These are phyloP conservation scores for Ctenomys sociabilis DNA, from an alignment of 2,113 vertebrate genomes.

Conservation along the genomic window DNA sequence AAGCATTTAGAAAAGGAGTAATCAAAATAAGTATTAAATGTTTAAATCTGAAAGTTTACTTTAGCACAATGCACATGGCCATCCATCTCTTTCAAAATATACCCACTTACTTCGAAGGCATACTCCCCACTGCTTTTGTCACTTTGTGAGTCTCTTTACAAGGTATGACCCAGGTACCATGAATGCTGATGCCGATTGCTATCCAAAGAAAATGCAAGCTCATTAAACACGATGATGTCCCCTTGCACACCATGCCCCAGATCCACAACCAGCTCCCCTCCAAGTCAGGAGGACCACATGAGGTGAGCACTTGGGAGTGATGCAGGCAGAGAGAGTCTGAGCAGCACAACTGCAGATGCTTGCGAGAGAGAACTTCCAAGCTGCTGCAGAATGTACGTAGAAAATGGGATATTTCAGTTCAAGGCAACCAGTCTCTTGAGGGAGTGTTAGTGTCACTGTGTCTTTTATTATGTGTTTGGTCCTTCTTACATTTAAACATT, in stretches of 20 bases:
- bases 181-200: not conserved
- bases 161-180: not conserved
- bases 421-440: not conserved
- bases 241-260: not conserved
- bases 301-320: not conserved
- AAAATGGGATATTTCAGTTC: not conserved
- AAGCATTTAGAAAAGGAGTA: not conserved
- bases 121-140: not conserved
- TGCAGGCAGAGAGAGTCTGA: not conserved
- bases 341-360: not conserved
- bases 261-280: not conserved
- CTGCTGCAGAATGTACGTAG: not conserved
- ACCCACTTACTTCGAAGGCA: not conserved
- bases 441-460: not conserved
- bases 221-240: accelerated
- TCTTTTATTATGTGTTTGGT: not conserved
- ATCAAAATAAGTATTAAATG: not conserved
- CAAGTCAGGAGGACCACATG: not conserved
- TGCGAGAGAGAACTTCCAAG: not conserved
- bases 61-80: not conserved
- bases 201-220: not conserved
- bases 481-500: not conserved
- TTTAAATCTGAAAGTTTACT: not conserved
- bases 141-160: not conserved
- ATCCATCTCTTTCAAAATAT: not conserved